Percentiles rank a stretch among this genome's conserved stretches.
phyloP scores from a whole-genome alignment of 1,140 invertebrate species.

The Proales similis region DNA sequence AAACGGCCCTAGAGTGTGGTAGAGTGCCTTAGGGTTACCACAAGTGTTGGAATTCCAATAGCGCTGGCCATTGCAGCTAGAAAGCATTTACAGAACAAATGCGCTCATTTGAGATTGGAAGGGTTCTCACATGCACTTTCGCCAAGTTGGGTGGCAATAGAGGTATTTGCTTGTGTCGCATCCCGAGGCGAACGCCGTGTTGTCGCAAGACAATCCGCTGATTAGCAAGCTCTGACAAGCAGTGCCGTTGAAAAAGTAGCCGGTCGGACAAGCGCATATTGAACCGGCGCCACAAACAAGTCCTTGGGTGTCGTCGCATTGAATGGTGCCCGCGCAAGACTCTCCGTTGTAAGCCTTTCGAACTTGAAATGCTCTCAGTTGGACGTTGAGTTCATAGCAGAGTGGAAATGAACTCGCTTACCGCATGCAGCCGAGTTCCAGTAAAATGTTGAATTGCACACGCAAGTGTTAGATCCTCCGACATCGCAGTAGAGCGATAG shows the following conservation, averaged over 20 bases:
- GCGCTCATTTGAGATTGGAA: neutral
- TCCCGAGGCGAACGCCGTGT: neutral
- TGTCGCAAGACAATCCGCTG: slow-evolving; percentile 3
- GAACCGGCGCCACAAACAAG: neutral
- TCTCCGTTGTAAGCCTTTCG: neutral
- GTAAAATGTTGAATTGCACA: slow-evolving; percentile 1
- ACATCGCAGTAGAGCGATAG: neutral
- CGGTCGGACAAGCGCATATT: slow-evolving; percentile 1
- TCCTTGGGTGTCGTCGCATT: slow-evolving; percentile 30
- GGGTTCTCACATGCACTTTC: slow-evolving; percentile 13
- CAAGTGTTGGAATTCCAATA: no score
- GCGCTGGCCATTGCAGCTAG: no score
- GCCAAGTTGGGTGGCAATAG: neutral
- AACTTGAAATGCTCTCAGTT: neutral
- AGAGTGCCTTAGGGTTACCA: no score
- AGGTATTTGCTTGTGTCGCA: slow-evolving; percentile 16
- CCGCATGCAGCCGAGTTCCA: neutral
- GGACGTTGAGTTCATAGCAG: neutral
- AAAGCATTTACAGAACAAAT: neutral
- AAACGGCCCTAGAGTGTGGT: no score
- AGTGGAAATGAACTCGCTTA: neutral
- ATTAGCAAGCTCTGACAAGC: slow-evolving; percentile 3
- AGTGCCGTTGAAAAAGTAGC: slow-evolving; percentile 27
- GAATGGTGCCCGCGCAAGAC: neutral
- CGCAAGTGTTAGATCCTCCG: neutral